Conservation (phyloP, 2,888 invertebrate species). For the Anthrax anthrax region DNA sequence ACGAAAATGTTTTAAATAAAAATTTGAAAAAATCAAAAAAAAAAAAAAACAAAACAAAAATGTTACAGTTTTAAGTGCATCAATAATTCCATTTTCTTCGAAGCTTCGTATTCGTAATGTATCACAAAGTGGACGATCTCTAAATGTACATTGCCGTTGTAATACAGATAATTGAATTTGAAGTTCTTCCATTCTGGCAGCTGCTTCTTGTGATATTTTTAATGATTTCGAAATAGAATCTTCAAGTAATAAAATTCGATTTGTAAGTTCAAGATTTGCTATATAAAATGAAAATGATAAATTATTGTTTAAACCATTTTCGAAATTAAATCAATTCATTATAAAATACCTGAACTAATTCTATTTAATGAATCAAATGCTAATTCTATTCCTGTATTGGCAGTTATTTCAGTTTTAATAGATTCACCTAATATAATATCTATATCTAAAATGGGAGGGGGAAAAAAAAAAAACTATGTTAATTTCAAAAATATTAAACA, state of each 20-base stretch:
- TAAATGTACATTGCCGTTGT: conserved; percentile 48
- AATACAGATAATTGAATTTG: conserved; percentile 34
- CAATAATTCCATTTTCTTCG: conserved; percentile 37
- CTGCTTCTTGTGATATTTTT: conserved; percentile 33
- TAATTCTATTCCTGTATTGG: conserved; percentile 60
- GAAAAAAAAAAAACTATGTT: background rate
- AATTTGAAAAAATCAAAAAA: background rate
- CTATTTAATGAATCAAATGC: conserved; percentile 56
- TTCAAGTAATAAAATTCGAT: conserved; percentile 32
- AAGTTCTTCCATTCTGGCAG: conserved; percentile 34
- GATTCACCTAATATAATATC: conserved; percentile 60
- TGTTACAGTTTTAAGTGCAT: conserved; percentile 30
- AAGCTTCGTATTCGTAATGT: conserved; percentile 58
- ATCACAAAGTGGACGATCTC: conserved; percentile 61
- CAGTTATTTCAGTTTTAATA: conserved; percentile 56
- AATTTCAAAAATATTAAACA: too few relatives aligned
- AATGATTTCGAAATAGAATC: conserved; percentile 31
- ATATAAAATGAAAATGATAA: too few relatives aligned
- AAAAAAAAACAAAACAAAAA: background rate
- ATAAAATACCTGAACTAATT: conserved; percentile 58
- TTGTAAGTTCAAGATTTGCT: conserved; percentile 33
- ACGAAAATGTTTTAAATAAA: background rate
- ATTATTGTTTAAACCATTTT: too few relatives aligned
- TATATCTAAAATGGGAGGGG: conserved; percentile 37
- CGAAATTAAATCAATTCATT: too few relatives aligned